These are phyloP conservation scores for Lamprotornis superbus DNA, from an alignment of 2,113 vertebrate genomes.

Conservation along the genomic window DNA sequence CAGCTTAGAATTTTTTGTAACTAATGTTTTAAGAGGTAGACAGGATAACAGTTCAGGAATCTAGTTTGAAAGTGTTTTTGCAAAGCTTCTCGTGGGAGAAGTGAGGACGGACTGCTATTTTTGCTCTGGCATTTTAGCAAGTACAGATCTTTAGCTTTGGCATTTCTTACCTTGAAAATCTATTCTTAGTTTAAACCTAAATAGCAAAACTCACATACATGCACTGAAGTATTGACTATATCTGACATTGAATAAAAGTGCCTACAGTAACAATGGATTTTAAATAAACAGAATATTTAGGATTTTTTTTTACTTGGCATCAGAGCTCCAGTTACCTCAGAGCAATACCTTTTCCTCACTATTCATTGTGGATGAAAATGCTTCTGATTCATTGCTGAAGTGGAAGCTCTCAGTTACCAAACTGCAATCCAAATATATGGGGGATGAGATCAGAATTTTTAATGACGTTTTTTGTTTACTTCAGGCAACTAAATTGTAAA, in stretches of 20 bases:
- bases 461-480: neutral
- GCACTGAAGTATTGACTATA: neutral
- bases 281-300: neutral
- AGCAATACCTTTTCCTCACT: neutral
- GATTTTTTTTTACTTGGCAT: neutral
- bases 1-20: neutral
- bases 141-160: constrained; percentile 26
- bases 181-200: constrained; percentile 30
- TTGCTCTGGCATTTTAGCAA: constrained; percentile 34
- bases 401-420: neutral
- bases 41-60: neutral
- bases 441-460: neutral
- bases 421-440: neutral
- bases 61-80: neutral
- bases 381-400: neutral
- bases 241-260: neutral
- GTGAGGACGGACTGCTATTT: neutral
- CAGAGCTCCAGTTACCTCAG: neutral
- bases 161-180: constrained; percentile 27
- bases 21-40: neutral
- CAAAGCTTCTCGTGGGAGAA: constrained; percentile 16
- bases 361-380: neutral
- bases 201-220: neutral
- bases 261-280: neutral
- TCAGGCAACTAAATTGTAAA: neutral